Base-by-base conservation (phyloP, 2,113 vertebrate genomes). In the Picathartes gymnocephalus region DNA sequence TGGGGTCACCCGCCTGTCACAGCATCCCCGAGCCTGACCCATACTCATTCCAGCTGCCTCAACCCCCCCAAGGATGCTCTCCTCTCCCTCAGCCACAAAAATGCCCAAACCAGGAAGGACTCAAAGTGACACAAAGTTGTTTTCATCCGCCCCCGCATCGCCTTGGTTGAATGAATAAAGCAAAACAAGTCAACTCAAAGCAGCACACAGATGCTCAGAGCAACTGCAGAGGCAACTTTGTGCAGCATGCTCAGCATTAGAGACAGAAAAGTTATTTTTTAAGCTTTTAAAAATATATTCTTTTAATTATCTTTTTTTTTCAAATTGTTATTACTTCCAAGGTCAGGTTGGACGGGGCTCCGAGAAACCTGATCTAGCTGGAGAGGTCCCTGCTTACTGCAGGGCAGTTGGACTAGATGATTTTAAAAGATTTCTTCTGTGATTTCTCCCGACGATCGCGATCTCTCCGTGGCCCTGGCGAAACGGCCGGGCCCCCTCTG, bases 401-500 rank as follows among this genome's bases (percentile, higher is more conserved):
- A 48, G 40, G 30, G 31, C 35, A 44, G 56, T 3, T 16, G 48
- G 31, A 25, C 31, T 7, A 2, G 42, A 14, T 4, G 42, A 24
- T 40, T 83, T 68, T 24, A 4, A 4, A 25, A 5, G 40, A 11
- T 22, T 9, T 15, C 3, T 33, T 40, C 31, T 13, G 0, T 4
- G 71, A 16, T 45, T 61, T 81, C 92, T 78, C 77, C 25, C 0
- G 33, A 9, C 1, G 25, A 14, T 8, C 3, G 11, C 30, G 60
- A 22, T 60, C n/a, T 17, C 65, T 51, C 25, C 10, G 15, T n/a
- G 71, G 92, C 90, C 93, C 91, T 90, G 95, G 91, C 7, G 79
- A 96, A 98, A 97, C 68, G 4, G 94, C 96, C 91, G 92, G 96
- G 98, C 98, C 97, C 98, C 97, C 97, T 97, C 98, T 98, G 91